Conservation (phyloP, 2,888 invertebrate species). For the Panzeria rudis region DNA sequence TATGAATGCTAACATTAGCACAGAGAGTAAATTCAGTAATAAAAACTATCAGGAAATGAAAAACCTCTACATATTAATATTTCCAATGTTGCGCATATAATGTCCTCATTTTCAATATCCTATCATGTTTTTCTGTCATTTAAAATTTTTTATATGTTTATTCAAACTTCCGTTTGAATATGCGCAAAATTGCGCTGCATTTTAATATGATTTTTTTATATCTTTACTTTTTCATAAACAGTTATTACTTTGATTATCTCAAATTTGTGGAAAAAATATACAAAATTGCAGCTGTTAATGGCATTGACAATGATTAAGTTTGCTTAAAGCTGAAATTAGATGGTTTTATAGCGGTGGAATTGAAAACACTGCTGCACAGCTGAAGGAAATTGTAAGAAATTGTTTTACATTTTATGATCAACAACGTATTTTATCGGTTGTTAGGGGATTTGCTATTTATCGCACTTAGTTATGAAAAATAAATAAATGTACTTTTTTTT, state of each 20-base stretch:
- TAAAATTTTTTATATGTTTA: slow-evolving; percentile 6
- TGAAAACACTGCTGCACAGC: background rate
- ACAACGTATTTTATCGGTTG: background rate
- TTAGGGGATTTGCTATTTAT: background rate
- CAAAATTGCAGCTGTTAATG: slow-evolving; percentile 21
- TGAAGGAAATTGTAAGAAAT: slow-evolving; percentile 6
- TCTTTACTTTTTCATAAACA: background rate
- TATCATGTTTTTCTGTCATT: slow-evolving; percentile 16
- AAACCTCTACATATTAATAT: background rate
- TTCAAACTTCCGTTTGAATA: slow-evolving; percentile 49
- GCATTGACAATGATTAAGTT: slow-evolving; percentile 39
- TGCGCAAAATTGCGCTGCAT: background rate
- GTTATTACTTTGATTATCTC: background rate
- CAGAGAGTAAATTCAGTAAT: background rate
- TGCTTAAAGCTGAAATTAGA: background rate
- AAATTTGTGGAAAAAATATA: background rate
- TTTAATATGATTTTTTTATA: background rate
- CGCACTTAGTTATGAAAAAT: background rate
- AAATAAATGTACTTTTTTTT: background rate
- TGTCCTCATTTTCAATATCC: slow-evolving; percentile 27
- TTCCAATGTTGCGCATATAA: background rate
- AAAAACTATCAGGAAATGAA: background rate
- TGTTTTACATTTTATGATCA: background rate
- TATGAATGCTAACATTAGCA: no score
- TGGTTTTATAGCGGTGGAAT: background rate